phyloP scores from a whole-genome alignment of 2,113 vertebrate genomes.

The Chascanopsetta lugubris region DNA sequence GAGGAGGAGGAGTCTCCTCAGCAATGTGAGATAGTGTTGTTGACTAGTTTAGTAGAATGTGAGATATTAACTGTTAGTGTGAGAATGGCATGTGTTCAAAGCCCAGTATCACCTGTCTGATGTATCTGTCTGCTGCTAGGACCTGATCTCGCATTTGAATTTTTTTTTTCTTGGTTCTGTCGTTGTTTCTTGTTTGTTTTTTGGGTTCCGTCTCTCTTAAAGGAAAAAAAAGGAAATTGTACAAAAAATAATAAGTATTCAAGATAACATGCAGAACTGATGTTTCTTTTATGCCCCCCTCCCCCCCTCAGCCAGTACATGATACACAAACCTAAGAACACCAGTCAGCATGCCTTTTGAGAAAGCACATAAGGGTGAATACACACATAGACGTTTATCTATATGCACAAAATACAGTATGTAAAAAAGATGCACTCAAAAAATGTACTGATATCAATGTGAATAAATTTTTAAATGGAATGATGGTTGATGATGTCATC shows the following conservation, averaged over 20 bases:
- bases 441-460: conserved; percentile 80
- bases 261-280: conserved; percentile 57
- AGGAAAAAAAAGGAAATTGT: conserved; percentile 72
- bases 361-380: conserved; percentile 21
- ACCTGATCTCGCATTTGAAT: conserved; percentile 61
- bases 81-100: conserved; percentile 74
- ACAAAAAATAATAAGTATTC: conserved; percentile 68
- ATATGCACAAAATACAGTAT: conserved; percentile 63
- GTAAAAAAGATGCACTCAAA: conserved; percentile 71
- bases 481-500: too few relatives aligned
- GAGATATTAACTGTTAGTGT: conserved; percentile 65
- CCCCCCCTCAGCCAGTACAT: conserved; percentile 28
- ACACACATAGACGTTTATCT: conserved; percentile 41
- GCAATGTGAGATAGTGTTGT: conserved; percentile 70
- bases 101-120: conserved; percentile 57
- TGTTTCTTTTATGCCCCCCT: conserved; percentile 42
- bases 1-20: conserved; percentile 54
- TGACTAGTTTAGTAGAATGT: conserved; percentile 63
- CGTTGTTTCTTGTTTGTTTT: conserved; percentile 62
- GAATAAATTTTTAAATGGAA: conserved; percentile 78
- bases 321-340: too few relatives aligned
- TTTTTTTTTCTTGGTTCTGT: conserved; percentile 42
- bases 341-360: conserved; percentile 38
- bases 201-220: conserved; percentile 61
- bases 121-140: conserved; percentile 65